These are phyloP conservation scores for Galeruca laticollis DNA, from an alignment of 2,888 invertebrate species.

Conservation along the genomic window DNA sequence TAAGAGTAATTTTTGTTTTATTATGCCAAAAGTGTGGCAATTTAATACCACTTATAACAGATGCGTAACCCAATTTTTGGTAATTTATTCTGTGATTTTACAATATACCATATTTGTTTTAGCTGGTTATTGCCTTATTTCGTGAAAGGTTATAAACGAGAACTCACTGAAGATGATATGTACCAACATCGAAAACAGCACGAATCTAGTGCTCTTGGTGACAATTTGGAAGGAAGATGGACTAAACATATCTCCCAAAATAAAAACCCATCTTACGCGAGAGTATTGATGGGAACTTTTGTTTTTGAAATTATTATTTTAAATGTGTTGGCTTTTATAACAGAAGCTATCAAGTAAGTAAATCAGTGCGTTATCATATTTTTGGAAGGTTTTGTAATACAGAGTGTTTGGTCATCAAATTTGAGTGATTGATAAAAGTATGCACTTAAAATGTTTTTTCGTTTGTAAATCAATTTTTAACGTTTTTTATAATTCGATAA, in stretches of 20 bases:
- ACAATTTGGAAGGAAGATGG: constrained; percentile 62
- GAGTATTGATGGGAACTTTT: constrained; percentile 55
- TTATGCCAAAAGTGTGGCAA: too few relatives aligned
- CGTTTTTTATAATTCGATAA: too few relatives aligned
- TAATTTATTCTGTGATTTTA: neutral
- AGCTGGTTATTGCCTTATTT: constrained; percentile 70
- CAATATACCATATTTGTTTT: constrained; percentile 46
- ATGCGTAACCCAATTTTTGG: too few relatives aligned
- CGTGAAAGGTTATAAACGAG: constrained; percentile 66
- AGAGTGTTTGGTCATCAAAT: too few relatives aligned
- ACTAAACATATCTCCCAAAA: constrained; percentile 50
- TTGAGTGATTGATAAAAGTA: too few relatives aligned
- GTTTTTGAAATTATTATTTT: constrained; percentile 47
- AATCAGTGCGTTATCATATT: neutral
- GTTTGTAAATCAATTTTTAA: too few relatives aligned
- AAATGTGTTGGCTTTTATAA: constrained; percentile 40
- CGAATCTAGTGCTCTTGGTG: constrained; percentile 64
- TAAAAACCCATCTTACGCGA: constrained; percentile 54
- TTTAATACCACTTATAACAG: too few relatives aligned
- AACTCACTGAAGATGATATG: constrained; percentile 68
- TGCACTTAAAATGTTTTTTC: too few relatives aligned
- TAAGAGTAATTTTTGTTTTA: too few relatives aligned
- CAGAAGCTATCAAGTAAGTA: constrained; percentile 50
- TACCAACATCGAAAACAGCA: constrained; percentile 66
- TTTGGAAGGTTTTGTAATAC: neutral